Evolutionary conservation across 2,113 vertebrate genomes (phyloP).

Genomic region (Dunckerocampus dactyliophorus): DNA sequence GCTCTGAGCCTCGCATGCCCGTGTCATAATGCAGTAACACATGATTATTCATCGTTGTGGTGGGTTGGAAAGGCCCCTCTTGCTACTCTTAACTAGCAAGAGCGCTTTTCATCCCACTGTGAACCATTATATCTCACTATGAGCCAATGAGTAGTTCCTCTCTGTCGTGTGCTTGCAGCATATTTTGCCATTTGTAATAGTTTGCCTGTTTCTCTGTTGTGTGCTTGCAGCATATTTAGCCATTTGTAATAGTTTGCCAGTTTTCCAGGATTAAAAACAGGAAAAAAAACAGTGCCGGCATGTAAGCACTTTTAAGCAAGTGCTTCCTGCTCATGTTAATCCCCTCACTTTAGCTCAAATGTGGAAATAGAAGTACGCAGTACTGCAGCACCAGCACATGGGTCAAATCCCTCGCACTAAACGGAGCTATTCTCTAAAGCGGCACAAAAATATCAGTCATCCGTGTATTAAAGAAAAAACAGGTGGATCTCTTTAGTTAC

Average conservation of each 20-base stretch:
- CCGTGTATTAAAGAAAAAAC: not conserved
- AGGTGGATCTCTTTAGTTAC: not conserved
- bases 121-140: slow-evolving; percentile 26
- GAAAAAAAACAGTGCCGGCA: not conserved
- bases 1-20: slow-evolving; percentile 9
- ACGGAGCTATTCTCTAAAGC: not conserved
- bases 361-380: slow-evolving; percentile 16
- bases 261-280: slow-evolving; percentile 19
- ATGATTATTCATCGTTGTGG: slow-evolving; percentile 59
- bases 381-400: slow-evolving; percentile 13
- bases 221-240: slow-evolving; percentile 12
- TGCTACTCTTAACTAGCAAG: slow-evolving; percentile 34
- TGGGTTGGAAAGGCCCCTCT: slow-evolving; percentile 42
- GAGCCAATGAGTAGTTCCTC: slow-evolving; percentile 33
- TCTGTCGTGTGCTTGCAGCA: slow-evolving; percentile 10
- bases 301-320: slow-evolving; percentile 23
- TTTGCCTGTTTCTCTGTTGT: not conserved
- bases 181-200: slow-evolving; percentile 1
- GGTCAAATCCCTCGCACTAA: slow-evolving; percentile 17
- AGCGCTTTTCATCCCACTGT: slow-evolving; percentile 40
- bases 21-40: slow-evolving; percentile 45
- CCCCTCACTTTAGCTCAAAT: slow-evolving; percentile 19
- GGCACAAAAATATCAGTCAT: too few species aligned
- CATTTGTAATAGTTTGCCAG: not conserved
- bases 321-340: slow-evolving; percentile 32